Conservation (phyloP, 1,140 invertebrate species). For the Drosophila quadrilineata region DNA sequence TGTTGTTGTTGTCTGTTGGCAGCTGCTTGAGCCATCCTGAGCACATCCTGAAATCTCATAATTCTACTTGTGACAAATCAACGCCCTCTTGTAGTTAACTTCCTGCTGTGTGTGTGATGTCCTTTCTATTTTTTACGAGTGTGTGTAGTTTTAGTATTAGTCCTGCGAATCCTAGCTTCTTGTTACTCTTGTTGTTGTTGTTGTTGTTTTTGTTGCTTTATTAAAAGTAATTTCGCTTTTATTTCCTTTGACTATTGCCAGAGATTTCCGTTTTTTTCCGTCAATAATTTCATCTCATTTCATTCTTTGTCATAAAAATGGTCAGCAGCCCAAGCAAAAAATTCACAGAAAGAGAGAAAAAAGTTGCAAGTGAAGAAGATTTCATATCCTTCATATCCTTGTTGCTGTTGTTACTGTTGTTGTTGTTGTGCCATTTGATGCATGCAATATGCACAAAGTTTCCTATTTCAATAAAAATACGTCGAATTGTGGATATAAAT, state of each 20-base stretch:
- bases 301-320: constrained; percentile 75
- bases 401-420: constrained; percentile 2
- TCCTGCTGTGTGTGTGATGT: constrained; percentile 45
- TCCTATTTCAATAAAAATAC: constrained; percentile 73
- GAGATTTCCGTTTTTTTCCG: constrained; percentile 67
- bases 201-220: constrained; percentile 57
- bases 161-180: constrained; percentile 17
- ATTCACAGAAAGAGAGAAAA: no score
- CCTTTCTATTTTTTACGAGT: constrained; percentile 36
- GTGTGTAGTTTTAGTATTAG: constrained; percentile 59
- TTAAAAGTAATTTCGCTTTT: constrained; percentile 77
- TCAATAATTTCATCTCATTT: constrained; percentile 77
- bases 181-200: constrained; percentile 24
- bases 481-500: constrained; percentile 66
- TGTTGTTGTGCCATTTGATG: constrained; percentile 62
- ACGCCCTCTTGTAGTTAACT: constrained; percentile 72
- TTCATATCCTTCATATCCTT: constrained; percentile 9
- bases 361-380: constrained; percentile 50
- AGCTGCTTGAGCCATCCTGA: constrained; percentile 51
- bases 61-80: constrained; percentile 76
- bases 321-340: constrained; percentile 45
- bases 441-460: constrained; percentile 78
- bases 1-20: constrained; percentile 23
- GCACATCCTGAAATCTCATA: constrained; percentile 54
- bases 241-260: constrained; percentile 75